Base-by-base conservation (phyloP, 2,113 vertebrate species). In the Oceanodroma tethys region DNA sequence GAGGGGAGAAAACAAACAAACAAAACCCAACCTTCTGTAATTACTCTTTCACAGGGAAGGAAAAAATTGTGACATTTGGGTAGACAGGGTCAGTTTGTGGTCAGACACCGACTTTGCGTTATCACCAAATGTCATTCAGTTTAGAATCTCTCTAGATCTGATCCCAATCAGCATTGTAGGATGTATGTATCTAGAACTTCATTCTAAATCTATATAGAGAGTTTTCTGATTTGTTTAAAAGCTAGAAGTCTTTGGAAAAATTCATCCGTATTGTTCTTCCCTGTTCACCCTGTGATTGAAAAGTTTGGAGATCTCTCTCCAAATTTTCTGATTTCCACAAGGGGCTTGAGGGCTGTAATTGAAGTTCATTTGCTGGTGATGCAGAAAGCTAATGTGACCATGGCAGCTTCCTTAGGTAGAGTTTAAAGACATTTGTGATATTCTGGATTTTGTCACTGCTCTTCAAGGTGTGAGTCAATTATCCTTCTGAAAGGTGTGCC, bases 1-100 rank as follows among this genome's bases (percentile, higher is more conserved):
- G 23, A 32, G 48, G 8, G 12, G 3, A 5, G 3, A 0, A 9
- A 0, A 9, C 34, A 11, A 0, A 0, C 2, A 11, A 82, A n/a
- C 32, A 52, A 91, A 86, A 6, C 21, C 14, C 34, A 79, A 8
- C 21, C 3, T 70, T 56, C 21, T 84, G 43, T 80, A 60, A 34
- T 60, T 63, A 32, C 16, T 36, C 22, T 55, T 82, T 55, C 32
- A 47, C 12, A 30, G 52, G 65, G 30, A 93, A 72, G 20, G n/a
- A 9, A 34, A 56, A 55, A 26, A 12, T 34, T 2, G 2, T 40
- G 32, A 8, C 4, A 2, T 53, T 68, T 45, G 9, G 25, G 42
- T 62, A 70, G 67, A 13, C 45, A 60, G 50, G 40, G 20, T 74
- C 34, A 40, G 36, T 66, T 32, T 91, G 45, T 58, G 45, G 34